Evolutionary conservation across 1,140 invertebrate genomes (phyloP).

Genomic region (Ruditapes philippinarum): DNA sequence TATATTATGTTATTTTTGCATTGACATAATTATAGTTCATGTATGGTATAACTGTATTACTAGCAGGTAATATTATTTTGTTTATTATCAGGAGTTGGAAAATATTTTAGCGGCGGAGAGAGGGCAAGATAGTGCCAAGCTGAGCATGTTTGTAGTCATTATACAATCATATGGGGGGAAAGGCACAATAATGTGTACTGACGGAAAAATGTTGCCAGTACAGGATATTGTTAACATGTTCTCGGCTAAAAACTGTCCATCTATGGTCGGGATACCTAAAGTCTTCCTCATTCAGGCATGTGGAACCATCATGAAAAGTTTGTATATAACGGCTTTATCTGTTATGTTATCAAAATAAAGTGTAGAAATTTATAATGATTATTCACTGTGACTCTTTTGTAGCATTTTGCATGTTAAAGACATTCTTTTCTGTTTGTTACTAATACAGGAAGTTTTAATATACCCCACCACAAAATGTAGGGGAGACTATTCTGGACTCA

Average conservation of each 20-base stretch:
- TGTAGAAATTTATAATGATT: too few relatives aligned
- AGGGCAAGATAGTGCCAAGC: neutral
- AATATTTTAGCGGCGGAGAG: neutral
- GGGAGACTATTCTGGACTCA: too few relatives aligned
- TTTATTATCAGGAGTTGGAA: neutral
- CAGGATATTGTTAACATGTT: conserved; percentile 51
- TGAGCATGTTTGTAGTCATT: conserved; percentile 42
- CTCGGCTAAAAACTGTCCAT: conserved; percentile 43
- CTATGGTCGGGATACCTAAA: conserved; percentile 38
- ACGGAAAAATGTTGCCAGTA: conserved; percentile 29
- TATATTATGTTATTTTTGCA: too few relatives aligned
- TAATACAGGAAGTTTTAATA: too few relatives aligned
- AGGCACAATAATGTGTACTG: conserved; percentile 34
- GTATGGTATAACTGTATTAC: too few relatives aligned
- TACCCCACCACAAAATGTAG: too few relatives aligned
- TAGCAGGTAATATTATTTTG: neutral
- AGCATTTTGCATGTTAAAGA: too few relatives aligned
- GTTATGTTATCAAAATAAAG: too few relatives aligned
- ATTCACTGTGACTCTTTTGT: too few relatives aligned
- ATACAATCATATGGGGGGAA: conserved; percentile 43
- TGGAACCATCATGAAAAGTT: conserved; percentile 47
- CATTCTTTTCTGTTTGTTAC: too few relatives aligned
- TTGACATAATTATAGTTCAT: too few relatives aligned
- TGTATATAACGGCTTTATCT: too few relatives aligned
- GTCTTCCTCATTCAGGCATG: conserved; percentile 50